Conservation (phyloP, 2,888 invertebrate genomes). For the Seladonia tumulorum region DNA sequence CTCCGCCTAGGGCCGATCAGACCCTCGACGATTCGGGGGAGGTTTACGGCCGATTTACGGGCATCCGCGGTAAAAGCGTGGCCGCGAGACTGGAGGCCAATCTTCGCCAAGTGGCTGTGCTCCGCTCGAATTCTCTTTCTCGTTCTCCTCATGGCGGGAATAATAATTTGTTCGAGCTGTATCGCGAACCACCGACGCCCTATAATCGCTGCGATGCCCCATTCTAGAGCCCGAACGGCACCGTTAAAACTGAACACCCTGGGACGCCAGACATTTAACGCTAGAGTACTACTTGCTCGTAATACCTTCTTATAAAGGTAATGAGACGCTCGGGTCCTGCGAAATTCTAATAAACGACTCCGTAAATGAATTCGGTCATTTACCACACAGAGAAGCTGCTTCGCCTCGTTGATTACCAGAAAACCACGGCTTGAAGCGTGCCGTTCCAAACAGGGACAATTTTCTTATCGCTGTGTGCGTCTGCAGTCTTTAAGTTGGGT, state of each 20-base stretch:
- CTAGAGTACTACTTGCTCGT: not conserved
- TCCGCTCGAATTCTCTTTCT: not conserved
- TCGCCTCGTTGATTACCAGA: too few relatives aligned
- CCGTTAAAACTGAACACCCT: not conserved
- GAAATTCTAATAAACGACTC: not conserved
- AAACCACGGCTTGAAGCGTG: too few relatives aligned
- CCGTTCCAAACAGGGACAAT: too few relatives aligned
- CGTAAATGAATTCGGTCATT: not conserved
- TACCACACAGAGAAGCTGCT: too few relatives aligned
- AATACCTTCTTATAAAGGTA: not conserved
- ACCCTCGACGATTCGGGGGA: constrained; percentile 20
- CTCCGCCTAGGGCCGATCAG: not conserved
- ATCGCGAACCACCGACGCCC: not conserved
- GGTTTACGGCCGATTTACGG: constrained; percentile 15
- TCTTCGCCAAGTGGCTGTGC: not conserved
- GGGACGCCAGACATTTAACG: not conserved
- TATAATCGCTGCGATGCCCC: not conserved
- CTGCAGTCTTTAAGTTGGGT: too few relatives aligned
- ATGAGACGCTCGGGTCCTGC: not conserved
- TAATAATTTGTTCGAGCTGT: constrained; percentile 2
- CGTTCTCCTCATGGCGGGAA: not conserved
- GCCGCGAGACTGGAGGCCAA: not conserved
- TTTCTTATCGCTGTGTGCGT: too few relatives aligned
- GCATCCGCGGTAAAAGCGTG: constrained; percentile 13
- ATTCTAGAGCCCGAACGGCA: not conserved